Evolutionary conservation across 2,113 vertebrate species (phyloP), one percentile per base, ranked within the genome.

Genomic region (Scophthalmus maximus): DNA sequence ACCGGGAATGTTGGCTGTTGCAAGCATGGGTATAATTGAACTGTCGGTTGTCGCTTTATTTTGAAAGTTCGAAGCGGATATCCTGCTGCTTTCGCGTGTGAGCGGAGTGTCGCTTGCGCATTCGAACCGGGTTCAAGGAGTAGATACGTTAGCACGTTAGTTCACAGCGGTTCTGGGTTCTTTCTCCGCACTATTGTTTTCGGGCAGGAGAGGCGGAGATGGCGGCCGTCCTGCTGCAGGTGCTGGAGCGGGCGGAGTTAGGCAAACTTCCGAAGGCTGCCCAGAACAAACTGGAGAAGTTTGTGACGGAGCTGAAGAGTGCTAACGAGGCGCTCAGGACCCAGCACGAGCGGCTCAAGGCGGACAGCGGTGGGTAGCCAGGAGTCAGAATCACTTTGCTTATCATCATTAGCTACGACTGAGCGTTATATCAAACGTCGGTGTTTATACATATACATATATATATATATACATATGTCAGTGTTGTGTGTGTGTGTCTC

Each of bases 201-300:
- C 5, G 1, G 29, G 12, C 26, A 11, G 4, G 10, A 8, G 3
- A n/a, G 72, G 52, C 1, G 68, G 50, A 81, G 52, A 98, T 99
- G 97, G 95, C 97, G 93, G 94, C 92, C 0, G 94, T 96, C 56
- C 82, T 98, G 89, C 94, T 97, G 88, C 96, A 97, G 80, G 88
- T 94, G 0, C 61, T 98, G 83, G 97, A 98, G 90, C 94, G 95
- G 76, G 49, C 93, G 11, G 97, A 99, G 84, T 53, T 99, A 7
- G 93, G 92, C 73, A 98, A 98, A 86, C 88, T 98, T 25, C 95
- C 96, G 0, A 97, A 96, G 89, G 89, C 92, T 1, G 89, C 92
- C 42, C 96, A 98, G 84, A 96, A 92, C 67, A 98, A 98, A 70
- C 89, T 98, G 2, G 97, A 98, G 79, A 96, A 95, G 69, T 95